Evolutionary conservation across 37 sponge, comb jelly and placozoan species (phyloP), one percentile per base, ranked within the genome.

Genomic region (Cladorhizidae sp.): DNA sequence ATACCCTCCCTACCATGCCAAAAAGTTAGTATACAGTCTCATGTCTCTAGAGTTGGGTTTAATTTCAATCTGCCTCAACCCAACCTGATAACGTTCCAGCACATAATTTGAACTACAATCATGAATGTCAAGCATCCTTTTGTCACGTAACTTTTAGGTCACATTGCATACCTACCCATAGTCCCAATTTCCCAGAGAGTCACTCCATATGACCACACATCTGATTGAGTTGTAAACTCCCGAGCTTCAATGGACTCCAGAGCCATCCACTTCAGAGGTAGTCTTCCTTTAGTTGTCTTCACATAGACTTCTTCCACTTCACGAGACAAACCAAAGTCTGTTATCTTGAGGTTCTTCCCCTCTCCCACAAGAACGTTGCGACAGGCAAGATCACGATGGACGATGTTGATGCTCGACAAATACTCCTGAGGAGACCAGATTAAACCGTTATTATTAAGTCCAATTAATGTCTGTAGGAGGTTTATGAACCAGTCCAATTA

Each of bases 141-240:
- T n/a, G n/a, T n/a, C n/a, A n/a, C n/a, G n/a, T n/a, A n/a, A n/a
- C n/a, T n/a, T n/a, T n/a, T 11, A 61, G 62, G 5, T 31, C 36
- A 33, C 32, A 11, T 5, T 65, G 11, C 7, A 9, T 18, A 57
- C 72, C 18, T 29, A 91, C 92, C 92, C 18, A 91, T 55, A 52
- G 92, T 91, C 6, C 75, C 87, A 33, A 91, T 91, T 73, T 91
- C 92, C 84, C 87, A 91, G 9, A 91, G 70, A 17, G 77, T 67
- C 31, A 91, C 92, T 29, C 92, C 92, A 83, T 81, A 91, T 0
- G 88, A 74, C 92, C 92, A 91, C 86, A 88, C 93, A 75, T 92
- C 93, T 36, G 89, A 87, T 26, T 75, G 58, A 29, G 78, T 78
- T 15, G 93, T 92, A 37, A 92, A 92, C 74, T 87, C 93, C 64